Evolutionary conservation across 1,140 invertebrate genomes (phyloP), one percentile per base, ranked within the genome.

Genomic region (Drosophila lacteicornis): DNA sequence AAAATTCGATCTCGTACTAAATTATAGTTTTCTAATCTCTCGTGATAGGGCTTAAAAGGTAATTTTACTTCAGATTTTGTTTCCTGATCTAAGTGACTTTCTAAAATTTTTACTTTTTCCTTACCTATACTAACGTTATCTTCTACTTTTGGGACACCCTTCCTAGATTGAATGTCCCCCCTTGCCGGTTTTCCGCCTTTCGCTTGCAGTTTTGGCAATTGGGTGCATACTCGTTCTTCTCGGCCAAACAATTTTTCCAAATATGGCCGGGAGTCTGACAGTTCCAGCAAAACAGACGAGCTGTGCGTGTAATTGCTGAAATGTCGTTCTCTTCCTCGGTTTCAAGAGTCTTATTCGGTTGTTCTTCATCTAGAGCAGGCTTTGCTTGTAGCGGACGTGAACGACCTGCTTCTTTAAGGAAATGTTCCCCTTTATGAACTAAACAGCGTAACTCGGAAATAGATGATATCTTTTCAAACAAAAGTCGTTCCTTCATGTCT

Each of bases 11-110:
- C 38, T 57, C 55, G 13, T 11, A 42, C 55, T 57, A 40, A 2
- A 27, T 42, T 42, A 57, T 57, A 42, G 15, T 57, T 57, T 57
- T 13, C 12, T 57, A 43, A 27, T 38, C 22, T 42, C 19, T 58
- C 56, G 5, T 43, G 56, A 42, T 58, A 58, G 2, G 38, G 56
- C 15, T 42, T 58, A 43, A 43, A 58, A 13, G 30, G 11, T 55
- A 19, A 33, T 7, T 55, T 55, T 13, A 36, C 51, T 55, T 55
- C 50, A 33, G n/a, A 7, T 36, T 53, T 53, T n/a, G n/a, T 9
- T 25, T 53, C 11, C 25, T 11, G 15, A 43, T 12, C 25, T 58
- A 42, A 27, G 9, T 38, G 9, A 42, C 3, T 25, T 42, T 22
- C 4, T 57, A 9, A 13, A 6, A 40, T 42, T 3, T 1, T 25